Percentiles rank a stretch among this genome's conserved stretches.
These are phyloP conservation scores for Uloborus diversus DNA, from an alignment of 1,140 invertebrate species.

Conservation along the genomic window DNA sequence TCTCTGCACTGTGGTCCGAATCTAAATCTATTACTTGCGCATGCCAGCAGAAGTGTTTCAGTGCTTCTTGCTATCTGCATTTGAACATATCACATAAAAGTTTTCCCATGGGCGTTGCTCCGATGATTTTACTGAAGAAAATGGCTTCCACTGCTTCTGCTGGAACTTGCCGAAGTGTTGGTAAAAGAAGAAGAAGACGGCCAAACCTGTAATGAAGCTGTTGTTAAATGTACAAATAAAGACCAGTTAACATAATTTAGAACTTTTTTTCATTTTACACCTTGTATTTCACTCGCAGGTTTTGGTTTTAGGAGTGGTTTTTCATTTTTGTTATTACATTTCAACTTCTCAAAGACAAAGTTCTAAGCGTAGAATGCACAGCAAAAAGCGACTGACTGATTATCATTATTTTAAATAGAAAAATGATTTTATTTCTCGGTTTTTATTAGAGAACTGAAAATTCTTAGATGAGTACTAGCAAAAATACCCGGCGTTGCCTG, in stretches of 20 bases:
- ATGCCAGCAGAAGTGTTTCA: neutral
- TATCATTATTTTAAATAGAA: too few relatives aligned
- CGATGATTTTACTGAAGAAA: slow-evolving; percentile 93
- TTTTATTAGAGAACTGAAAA: too few relatives aligned
- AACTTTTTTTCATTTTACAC: neutral
- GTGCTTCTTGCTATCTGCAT: slow-evolving; percentile 62
- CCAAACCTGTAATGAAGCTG: slow-evolving; percentile 74
- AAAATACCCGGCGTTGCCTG: too few relatives aligned
- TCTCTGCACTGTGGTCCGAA: neutral
- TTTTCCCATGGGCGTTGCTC: slow-evolving; percentile 96
- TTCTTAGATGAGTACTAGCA: too few relatives aligned
- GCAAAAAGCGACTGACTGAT: too few relatives aligned
- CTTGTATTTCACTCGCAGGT: too few relatives aligned
- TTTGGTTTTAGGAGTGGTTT: too few relatives aligned
- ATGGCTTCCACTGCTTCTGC: slow-evolving; percentile 77
- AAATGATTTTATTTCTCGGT: too few relatives aligned
- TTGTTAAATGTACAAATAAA: neutral
- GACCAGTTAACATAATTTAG: neutral
- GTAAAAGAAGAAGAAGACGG: slow-evolving; percentile 85
- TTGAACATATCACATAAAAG: slow-evolving; percentile 97
- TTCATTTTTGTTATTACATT: too few relatives aligned
- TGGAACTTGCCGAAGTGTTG: slow-evolving; percentile 80
- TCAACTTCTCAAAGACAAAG: too few relatives aligned
- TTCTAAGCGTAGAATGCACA: too few relatives aligned
- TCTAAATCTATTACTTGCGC: neutral